Evolutionary conservation across 2,888 invertebrate species (phyloP).

Genomic region (Eupithecia subfuscata): DNA sequence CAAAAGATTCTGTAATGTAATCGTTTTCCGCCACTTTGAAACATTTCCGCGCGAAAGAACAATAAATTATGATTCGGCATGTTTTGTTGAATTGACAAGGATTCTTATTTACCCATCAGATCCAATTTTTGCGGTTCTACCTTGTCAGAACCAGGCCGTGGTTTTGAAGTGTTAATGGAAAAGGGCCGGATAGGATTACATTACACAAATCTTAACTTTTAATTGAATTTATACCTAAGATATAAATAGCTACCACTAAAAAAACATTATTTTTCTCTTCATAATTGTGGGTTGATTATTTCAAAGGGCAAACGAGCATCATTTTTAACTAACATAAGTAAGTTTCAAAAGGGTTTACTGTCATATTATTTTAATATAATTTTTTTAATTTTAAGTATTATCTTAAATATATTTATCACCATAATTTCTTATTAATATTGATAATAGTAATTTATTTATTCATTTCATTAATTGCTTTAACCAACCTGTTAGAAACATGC

Average conservation of each 20-base stretch:
- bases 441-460: too few species aligned
- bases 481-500: too few species aligned
- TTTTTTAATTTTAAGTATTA: too few species aligned
- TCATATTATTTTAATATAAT: too few species aligned
- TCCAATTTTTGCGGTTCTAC: constrained; percentile 29
- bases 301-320: neutral
- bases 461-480: too few species aligned
- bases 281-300: neutral
- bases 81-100: constrained; percentile 25
- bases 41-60: neutral
- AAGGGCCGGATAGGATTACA: constrained; percentile 21
- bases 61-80: constrained; percentile 20
- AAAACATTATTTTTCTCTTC: neutral
- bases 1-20: neutral
- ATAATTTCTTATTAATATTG: too few species aligned
- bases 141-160: constrained; percentile 24
- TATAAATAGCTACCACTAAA: neutral
- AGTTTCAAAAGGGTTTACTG: too few species aligned
- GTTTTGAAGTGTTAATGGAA: constrained; percentile 24
- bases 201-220: constrained; percentile 7
- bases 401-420: too few species aligned
- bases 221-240: neutral
- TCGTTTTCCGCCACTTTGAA: constrained; percentile 3
- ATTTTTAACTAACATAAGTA: neutral
- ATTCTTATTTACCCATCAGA: constrained; percentile 25